Conservation (phyloP, 2,888 invertebrate species). For the Andricus curvator region DNA sequence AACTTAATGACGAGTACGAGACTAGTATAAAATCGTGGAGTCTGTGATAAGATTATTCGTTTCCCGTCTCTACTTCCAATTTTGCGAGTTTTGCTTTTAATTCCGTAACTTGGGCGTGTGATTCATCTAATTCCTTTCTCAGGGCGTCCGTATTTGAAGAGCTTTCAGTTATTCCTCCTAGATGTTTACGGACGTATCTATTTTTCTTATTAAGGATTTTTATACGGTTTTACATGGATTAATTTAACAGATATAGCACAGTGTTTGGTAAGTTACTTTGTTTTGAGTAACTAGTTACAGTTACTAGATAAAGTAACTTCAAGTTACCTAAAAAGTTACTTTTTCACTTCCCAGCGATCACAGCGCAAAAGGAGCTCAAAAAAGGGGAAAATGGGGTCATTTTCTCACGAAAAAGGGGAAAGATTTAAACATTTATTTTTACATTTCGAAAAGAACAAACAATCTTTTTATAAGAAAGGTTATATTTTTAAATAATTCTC, state of each 20-base stretch:
- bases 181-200: slow-evolving; percentile 80
- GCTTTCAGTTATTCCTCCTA: slow-evolving; percentile 77
- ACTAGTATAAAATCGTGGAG: slow-evolving; percentile 19
- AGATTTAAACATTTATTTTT: too few species aligned
- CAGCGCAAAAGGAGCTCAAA: too few species aligned
- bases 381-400: too few species aligned
- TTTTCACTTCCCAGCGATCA: too few species aligned
- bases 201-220: slow-evolving; percentile 55
- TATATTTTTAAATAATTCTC: too few species aligned
- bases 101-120: slow-evolving; percentile 81
- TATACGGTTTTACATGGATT: not conserved
- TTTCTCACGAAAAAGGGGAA: too few species aligned
- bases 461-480: too few species aligned
- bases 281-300: too few species aligned
- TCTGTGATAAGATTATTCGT: slow-evolving; percentile 52
- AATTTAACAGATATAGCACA: not conserved
- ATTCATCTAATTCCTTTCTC: slow-evolving; percentile 81
- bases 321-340: too few species aligned
- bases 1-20: slow-evolving; percentile 30
- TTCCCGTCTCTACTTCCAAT: slow-evolving; percentile 61
- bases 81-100: slow-evolving; percentile 82
- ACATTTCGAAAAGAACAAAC: too few species aligned
- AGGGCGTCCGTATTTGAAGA: slow-evolving; percentile 78
- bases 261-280: too few species aligned
- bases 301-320: too few species aligned